These are phyloP conservation scores for Periophthalmus modestus DNA, from an alignment of 2,113 vertebrate species.

Conservation along the genomic window DNA sequence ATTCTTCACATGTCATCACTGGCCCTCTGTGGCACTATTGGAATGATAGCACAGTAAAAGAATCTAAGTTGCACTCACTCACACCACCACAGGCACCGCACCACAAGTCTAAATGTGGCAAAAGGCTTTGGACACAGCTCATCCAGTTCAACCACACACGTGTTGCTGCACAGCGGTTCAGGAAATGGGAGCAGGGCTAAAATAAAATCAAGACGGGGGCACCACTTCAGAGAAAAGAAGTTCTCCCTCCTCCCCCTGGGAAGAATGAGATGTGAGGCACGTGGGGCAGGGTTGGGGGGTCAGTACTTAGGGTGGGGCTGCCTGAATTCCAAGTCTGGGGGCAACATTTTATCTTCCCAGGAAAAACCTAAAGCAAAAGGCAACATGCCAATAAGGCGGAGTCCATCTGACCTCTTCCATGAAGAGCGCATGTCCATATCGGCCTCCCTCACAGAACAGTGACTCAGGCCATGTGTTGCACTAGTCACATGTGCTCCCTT, in stretches of 20 bases:
- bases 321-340: conserved; percentile 38
- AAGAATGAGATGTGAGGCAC: conserved; percentile 49
- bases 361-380: conserved; percentile 40
- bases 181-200: conserved; percentile 56
- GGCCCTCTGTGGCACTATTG: conserved; percentile 58
- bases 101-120: conserved; percentile 52
- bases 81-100: conserved; percentile 21
- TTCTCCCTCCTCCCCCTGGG: conserved; percentile 17
- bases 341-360: conserved; percentile 43
- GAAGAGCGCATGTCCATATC: conserved; percentile 52
- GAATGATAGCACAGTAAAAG: conserved; percentile 57
- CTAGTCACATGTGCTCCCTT: conserved; percentile 73
- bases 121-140: conserved; percentile 52
- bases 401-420: conserved; percentile 57
- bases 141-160: conserved; percentile 53
- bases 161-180: conserved; percentile 48
- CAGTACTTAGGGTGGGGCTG: conserved; percentile 35
- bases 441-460: conserved; percentile 42
- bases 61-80: conserved; percentile 47
- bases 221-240: conserved; percentile 30
- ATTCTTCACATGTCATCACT: conserved; percentile 44
- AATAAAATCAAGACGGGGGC: conserved; percentile 32
- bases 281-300: conserved; percentile 25
- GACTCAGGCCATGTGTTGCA: conserved; percentile 73
- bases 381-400: conserved; percentile 54